Base-by-base conservation (phyloP, 2,888 invertebrate genomes). In the Mechanitis messenoides region DNA sequence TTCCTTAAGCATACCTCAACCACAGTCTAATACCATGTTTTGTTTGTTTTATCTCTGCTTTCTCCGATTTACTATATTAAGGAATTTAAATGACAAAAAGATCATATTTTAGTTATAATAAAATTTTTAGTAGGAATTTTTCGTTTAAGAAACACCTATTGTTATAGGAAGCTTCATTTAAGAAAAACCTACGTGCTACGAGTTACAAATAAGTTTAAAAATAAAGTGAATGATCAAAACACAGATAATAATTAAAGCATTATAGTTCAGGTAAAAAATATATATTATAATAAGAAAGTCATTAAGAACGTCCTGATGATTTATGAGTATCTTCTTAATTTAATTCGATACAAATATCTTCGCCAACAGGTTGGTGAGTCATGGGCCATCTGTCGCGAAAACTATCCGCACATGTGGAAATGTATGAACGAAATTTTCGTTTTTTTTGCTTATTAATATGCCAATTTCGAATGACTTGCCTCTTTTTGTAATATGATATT, bases 301-400 rank as follows among this genome's bases (percentile, higher is more conserved):
- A 62, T 65, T 60, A 72, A 72, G 70, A 70, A 69, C 72, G 64
- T 59, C 64, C 63, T 58, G 59, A 76, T 79, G 74, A 80, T 80
- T 83, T 77, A 80, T 81, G 73, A 74, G 67, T 77, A 78, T 79
- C 80, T 72, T 77, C 83, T 85, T 77, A 79, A 81, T 84, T 80
- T 78, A 80, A 83, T 78, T 81, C 80, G 81, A 78, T 80, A 79
- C 78, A 73, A 74, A 80, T 77, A 77, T 75, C 71, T 71, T 65
- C 68, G 72, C 71, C 69, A 83, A 82, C 89, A 81, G 84, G 89
- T 88, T 86, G 68, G 81, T 90, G 89, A 90, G 73, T 90, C 89
- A 89, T 71, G 67, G 74, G 79, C 88, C 89, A 90, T 87, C 87
- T 89, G 89, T 83, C 81, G 84, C 83, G 82, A 85, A 85, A 86